Percentiles rank a stretch among this genome's conserved stretches.
phyloP scores from a whole-genome alignment of 2,113 vertebrate genomes.

The Lycaon pictus region DNA sequence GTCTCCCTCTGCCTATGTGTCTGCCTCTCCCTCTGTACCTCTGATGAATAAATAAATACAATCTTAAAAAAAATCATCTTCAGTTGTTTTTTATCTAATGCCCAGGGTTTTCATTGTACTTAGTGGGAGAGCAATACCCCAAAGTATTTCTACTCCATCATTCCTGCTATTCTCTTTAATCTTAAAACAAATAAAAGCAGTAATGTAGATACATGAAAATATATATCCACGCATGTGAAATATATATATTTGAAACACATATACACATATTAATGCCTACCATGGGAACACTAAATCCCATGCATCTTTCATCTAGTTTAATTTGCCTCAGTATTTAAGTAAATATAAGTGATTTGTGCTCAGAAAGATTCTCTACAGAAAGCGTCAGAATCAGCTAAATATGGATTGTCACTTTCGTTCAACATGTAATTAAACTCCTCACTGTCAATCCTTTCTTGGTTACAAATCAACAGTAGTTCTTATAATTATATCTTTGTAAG shows the following conservation, averaged over 20 bases:
- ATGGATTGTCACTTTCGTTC: constrained; percentile 69
- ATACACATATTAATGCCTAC: not conserved
- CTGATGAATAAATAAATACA: too few species aligned
- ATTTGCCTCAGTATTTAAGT: not conserved
- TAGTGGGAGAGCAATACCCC: not conserved
- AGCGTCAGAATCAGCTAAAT: constrained; percentile 44
- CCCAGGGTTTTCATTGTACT: not conserved
- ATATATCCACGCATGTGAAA: not conserved
- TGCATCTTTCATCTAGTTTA: not conserved
- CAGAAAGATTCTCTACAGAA: constrained; percentile 9
- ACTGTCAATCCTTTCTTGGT: not conserved
- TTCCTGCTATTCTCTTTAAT: not conserved
- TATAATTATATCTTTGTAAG: constrained; percentile 41
- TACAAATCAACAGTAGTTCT: constrained; percentile 38
- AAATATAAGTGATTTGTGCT: not conserved
- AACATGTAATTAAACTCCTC: constrained; percentile 49
- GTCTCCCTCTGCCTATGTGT: too few species aligned
- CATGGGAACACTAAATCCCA: not conserved
- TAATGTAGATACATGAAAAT: not conserved
- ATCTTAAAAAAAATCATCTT: not conserved
- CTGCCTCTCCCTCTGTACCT: too few species aligned
- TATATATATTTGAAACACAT: not conserved
- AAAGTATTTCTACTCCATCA: not conserved
- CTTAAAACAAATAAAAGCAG: not conserved
- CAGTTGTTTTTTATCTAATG: not conserved